phyloP scores from a whole-genome alignment of 2,113 vertebrate species.

The Illadopsis cleaveri region DNA sequence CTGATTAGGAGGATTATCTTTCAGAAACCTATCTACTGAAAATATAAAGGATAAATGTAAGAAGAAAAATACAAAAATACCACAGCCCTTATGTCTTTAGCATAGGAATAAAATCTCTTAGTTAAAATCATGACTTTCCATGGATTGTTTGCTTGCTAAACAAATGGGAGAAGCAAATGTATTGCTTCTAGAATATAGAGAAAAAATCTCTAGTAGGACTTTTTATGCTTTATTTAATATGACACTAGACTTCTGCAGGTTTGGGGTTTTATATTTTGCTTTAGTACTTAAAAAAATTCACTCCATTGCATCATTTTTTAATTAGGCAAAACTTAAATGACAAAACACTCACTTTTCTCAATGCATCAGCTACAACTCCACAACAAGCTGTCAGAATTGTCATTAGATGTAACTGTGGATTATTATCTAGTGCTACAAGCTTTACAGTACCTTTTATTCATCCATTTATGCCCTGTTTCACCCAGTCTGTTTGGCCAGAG shows the following conservation, averaged over 20 bases:
- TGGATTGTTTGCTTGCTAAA: neutral
- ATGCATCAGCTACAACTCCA: neutral
- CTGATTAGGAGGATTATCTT: neutral
- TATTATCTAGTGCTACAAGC: neutral
- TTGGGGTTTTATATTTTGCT: neutral
- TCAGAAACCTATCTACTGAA: neutral
- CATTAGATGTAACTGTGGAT: neutral
- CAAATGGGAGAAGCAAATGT: neutral
- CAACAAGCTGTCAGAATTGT: neutral
- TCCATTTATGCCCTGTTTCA: neutral
- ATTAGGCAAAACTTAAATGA: neutral
- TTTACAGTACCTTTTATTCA: neutral
- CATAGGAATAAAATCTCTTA: neutral
- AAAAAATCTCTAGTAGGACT: neutral
- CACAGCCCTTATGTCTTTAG: neutral
- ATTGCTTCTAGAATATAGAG: neutral
- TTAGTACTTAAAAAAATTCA: neutral
- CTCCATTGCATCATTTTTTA: neutral
- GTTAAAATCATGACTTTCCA: neutral
- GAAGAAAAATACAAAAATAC: no score
- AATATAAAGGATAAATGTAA: neutral
- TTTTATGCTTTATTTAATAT: neutral
- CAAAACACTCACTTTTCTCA: neutral
- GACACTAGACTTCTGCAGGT: neutral
- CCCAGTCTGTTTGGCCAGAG: neutral